Evolutionary conservation across 2,113 vertebrate species (phyloP).

Genomic region (Dissostichus mawsoni): DNA sequence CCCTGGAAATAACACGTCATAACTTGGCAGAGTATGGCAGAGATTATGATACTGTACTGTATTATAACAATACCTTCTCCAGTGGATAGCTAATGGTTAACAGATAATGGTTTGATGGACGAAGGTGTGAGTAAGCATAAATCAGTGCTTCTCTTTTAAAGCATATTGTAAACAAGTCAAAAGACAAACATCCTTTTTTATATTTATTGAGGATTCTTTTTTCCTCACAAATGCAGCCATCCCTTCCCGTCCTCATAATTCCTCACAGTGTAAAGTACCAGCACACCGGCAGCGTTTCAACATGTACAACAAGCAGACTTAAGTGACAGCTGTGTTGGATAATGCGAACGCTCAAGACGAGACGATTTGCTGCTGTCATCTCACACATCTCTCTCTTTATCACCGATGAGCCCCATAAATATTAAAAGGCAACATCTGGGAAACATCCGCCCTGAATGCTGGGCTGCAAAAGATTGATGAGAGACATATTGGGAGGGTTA

Average conservation of each 20-base stretch:
- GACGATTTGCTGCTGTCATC: constrained; percentile 44
- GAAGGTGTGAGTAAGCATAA: constrained; percentile 10
- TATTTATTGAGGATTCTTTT: neutral
- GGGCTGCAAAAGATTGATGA: constrained; percentile 26
- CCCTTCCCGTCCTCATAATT: neutral
- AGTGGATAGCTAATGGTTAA: constrained; percentile 30
- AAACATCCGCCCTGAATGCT: constrained; percentile 19
- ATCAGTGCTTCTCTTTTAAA: constrained; percentile 1
- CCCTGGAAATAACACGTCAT: constrained; percentile 51
- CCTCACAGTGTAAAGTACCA: neutral
- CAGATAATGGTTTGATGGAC: constrained; percentile 13
- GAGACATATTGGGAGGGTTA: neutral
- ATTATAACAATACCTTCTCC: constrained; percentile 35
- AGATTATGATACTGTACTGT: constrained; percentile 23
- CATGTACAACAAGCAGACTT: constrained; percentile 13
- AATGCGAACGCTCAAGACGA: constrained; percentile 38
- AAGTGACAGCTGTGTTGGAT: constrained; percentile 54
- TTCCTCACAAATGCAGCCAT: too few relatives aligned
- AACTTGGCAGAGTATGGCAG: constrained; percentile 42
- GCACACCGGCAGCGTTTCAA: constrained; percentile 9
- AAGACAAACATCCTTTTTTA: neutral
- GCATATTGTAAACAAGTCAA: neutral
- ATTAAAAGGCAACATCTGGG: constrained; percentile 57
- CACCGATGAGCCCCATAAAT: constrained; percentile 21
- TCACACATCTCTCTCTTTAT: constrained; percentile 27